phyloP scores from a whole-genome alignment of 2,888 invertebrate genomes.

The Hypolimnas misippus region DNA sequence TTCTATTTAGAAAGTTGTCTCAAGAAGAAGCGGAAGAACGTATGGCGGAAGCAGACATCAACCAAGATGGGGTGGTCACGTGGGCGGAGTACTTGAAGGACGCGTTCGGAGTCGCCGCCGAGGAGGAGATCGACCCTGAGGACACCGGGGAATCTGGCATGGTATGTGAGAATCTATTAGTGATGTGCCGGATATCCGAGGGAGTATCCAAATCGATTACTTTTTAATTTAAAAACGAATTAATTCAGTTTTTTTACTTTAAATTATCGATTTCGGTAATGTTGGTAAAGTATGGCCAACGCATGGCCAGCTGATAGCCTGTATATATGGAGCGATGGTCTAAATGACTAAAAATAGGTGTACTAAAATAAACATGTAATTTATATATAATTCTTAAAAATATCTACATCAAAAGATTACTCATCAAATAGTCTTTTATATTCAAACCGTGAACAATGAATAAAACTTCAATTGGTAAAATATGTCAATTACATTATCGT shows the following conservation, averaged over 20 bases:
- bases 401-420: no score
- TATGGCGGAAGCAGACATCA: constrained; percentile 92
- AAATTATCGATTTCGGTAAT: no score
- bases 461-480: constrained; percentile 1
- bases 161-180: constrained; percentile 50
- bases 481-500: constrained; percentile 1
- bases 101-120: constrained; percentile 90
- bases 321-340: no score
- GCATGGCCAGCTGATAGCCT: no score
- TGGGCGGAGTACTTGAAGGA: constrained; percentile 97
- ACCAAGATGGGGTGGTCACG: constrained; percentile 91
- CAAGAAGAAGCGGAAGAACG: constrained; percentile 94
- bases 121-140: constrained; percentile 79
- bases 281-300: no score
- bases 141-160: constrained; percentile 80
- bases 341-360: no score
- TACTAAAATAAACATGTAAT: no score
- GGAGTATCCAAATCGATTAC: no score
- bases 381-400: no score
- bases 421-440: not conserved
- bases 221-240: no score
- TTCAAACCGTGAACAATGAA: not conserved
- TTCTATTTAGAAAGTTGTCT: constrained; percentile 87
- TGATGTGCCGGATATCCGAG: no score
- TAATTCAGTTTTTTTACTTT: no score